Evolutionary conservation across 2,888 invertebrate genomes (phyloP), one percentile per base, ranked within the genome.

Genomic region (Harpalus rubripes): DNA sequence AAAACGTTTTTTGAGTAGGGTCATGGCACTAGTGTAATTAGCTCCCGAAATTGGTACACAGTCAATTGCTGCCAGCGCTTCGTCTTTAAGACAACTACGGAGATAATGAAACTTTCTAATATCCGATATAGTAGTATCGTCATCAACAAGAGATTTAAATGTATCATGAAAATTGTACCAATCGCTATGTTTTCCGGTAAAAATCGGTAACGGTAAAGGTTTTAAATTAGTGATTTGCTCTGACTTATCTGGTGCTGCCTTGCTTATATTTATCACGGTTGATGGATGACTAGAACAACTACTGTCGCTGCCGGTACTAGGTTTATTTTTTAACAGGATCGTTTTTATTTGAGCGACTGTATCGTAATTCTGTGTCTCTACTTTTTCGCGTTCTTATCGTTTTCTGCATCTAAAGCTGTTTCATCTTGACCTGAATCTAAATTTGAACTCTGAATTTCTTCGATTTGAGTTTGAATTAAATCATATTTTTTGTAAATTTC

Each of bases 1-100:
- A 74, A 84, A 87, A 1, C 87, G 78, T 41, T 85, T 72, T 74
- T 74, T 78, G 59, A 87, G 84, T 72, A 87, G 56, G 1, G 85
- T 63, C 85, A 85, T 86, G 4, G 87, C 87, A 44, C 84, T 78
- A 10, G 16, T 16, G 79, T 87, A 87, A 81, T 87, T 87, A 16
- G 86, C 86, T 1, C 44, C 80, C 0, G 85, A 85, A 8, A 87
- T 81, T 32, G 85, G 78, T 59, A 87, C 84, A 7, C 85, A 86
- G 18, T 86, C 78, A 2, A 87, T 80, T 16, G 86, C 82, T 56
- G 84, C 65, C 32, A 84, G 32, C 15, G 87, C 86, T 22, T 86
- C 85, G n/a, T 84, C 86, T 39, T 86, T 86, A 7, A 87, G 39
- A 80, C 82, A 85, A n/a, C 84, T 76, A 61, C 85, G 22, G 44